Conservation (phyloP, 2,797 vertebrate species). For the Tapera naevia region DNA sequence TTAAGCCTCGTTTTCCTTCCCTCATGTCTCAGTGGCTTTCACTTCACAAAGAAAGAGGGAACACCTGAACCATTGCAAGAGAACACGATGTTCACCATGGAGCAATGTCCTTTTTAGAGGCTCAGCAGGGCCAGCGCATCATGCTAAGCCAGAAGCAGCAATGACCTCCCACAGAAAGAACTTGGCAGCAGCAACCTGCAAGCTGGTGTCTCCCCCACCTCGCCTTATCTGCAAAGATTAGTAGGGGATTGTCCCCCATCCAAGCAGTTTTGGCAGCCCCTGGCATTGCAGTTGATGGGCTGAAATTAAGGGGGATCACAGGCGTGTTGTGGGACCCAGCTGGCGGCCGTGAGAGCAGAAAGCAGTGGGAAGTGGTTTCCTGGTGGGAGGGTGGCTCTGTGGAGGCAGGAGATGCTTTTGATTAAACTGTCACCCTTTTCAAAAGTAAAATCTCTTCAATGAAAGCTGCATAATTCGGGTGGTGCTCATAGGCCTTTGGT, state of each 20-base stretch:
- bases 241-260: neutral
- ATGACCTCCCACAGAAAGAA: neutral
- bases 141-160: neutral
- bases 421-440: neutral
- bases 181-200: neutral
- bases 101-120: neutral
- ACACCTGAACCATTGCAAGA: neutral
- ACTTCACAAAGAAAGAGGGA: neutral
- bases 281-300: accelerated
- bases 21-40: neutral
- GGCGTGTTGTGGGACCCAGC: neutral
- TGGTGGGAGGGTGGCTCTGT: neutral
- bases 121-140: neutral
- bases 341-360: neutral
- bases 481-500: neutral
- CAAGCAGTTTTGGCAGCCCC: neutral
- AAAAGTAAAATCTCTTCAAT: neutral
- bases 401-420: neutral
- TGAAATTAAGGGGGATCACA: neutral
- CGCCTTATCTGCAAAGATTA: neutral
- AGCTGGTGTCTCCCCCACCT: neutral
- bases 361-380: neutral
- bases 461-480: neutral
- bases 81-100: neutral
- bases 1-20: neutral